Conservation (phyloP, 37 sponge, comb jelly and placozoan genomes). For the Spongilla lacustris region DNA sequence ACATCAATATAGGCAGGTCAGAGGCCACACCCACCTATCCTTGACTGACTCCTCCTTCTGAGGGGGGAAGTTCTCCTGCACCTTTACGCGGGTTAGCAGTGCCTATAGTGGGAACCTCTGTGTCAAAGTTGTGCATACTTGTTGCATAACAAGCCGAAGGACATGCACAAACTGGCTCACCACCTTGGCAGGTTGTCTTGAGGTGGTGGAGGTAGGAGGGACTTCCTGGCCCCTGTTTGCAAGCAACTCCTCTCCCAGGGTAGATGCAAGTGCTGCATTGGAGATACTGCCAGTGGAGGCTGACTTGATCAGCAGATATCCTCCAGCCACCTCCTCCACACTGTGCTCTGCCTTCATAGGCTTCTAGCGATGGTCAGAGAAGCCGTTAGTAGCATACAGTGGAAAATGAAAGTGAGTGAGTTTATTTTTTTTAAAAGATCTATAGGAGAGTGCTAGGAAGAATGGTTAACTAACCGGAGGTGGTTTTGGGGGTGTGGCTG, state of each 20-base stretch:
- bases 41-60: neutral
- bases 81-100: neutral
- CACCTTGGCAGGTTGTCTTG: neutral
- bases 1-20: no score
- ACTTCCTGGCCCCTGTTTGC: neutral
- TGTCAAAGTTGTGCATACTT: no score
- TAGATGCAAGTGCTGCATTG: neutral
- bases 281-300: slow-evolving; percentile 52
- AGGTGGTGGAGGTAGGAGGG: neutral
- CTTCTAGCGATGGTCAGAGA: neutral
- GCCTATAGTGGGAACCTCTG: neutral
- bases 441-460: neutral
- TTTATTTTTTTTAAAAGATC: no score
- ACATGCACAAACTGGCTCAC: neutral
- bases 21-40: neutral
- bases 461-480: slow-evolving; percentile 58
- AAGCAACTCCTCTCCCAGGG: neutral
- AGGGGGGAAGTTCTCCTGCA: neutral
- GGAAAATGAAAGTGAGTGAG: no score
- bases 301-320: slow-evolving; percentile 5
- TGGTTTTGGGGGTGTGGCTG: slow-evolving; percentile 67
- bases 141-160: neutral
- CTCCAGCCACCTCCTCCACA: neutral
- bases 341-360: neutral
- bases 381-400: no score